phyloP scores from a whole-genome alignment of 2,797 vertebrate genomes.

The Hapalemur alaotrensis region DNA sequence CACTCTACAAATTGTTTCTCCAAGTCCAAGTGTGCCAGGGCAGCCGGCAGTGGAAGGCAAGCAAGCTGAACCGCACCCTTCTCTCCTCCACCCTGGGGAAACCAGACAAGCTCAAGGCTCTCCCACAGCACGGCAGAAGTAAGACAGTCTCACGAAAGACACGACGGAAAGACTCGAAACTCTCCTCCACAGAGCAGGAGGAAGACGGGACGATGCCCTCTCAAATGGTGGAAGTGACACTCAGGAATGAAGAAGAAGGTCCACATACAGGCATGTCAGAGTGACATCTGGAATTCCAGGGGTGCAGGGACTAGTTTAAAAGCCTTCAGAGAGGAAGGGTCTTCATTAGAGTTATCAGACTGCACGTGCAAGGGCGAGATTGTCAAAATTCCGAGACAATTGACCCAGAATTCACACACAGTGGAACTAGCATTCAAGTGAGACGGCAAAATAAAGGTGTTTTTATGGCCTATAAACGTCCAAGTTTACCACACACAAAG shows the following conservation, averaged over 20 bases:
- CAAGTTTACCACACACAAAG: background rate
- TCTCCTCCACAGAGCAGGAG: background rate
- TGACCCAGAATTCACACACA: background rate
- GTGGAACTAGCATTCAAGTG: background rate
- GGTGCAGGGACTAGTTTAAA: background rate
- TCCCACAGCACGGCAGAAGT: background rate
- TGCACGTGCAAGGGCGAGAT: background rate
- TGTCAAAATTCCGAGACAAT: background rate
- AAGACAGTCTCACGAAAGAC: background rate
- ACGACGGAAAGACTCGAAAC: background rate
- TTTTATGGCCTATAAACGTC: background rate
- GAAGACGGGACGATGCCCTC: background rate
- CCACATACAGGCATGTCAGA: accelerated
- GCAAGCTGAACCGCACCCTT: too few relatives aligned
- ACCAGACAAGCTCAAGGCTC: background rate
- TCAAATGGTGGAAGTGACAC: background rate
- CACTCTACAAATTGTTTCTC: background rate
- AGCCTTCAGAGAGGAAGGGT: background rate
- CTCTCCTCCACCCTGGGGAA: background rate
- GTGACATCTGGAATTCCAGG: background rate
- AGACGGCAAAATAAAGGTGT: background rate
- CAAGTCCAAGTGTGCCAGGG: background rate
- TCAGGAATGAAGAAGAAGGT: background rate
- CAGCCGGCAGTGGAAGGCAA: background rate
- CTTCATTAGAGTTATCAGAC: background rate